Evolutionary conservation across 2,113 vertebrate genomes (phyloP), one percentile per base, ranked within the genome.

Genomic region (Lophochroa leadbeateri): DNA sequence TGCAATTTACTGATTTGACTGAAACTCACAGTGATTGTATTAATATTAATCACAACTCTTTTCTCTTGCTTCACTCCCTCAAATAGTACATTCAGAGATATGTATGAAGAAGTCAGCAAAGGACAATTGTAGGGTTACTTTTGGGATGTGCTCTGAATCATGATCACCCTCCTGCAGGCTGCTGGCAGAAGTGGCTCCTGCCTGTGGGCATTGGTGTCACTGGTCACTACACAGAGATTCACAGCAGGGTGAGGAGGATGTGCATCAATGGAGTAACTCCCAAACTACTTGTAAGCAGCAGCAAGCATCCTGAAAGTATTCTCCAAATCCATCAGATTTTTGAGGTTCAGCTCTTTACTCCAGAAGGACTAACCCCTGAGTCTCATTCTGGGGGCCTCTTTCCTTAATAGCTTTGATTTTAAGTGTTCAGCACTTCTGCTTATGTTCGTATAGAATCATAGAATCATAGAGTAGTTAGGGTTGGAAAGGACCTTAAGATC

Each of bases 1-100:
- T 96, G 57, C 43, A 85, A 55, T 93, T 91, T 87, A 75, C 80
- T 92, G 72, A 88, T 94, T 75, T 96, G 58, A 82, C 37, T 71
- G 50, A 90, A 96, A 70, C 37, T 81, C 50, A 15, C 17, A 28
- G 57, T 88, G 55, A 50, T 31, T 93, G 13, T 82, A 85, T 92
- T 77, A 90, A 80, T 70, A 90, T 78, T 95, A 92, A 86, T 81
- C 64, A 60, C 23, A 68, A 21, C n/a, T 90, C 49, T 91, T 60
- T 60, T 61, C 46, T 70, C 25, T 88, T 85, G 29, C 39, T 90
- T 90, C 11, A 41, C 72, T 88, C 46, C 12, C 50, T 81, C 39
- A 81, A 77, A 63, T 29, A 79, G 60, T 19, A 13, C 35, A 27
- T 77, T 85, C 47, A 70, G 49, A 52, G 21, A 17, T 27, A 72